A percentile compares a stretch with the other conserved stretches of the same genome.
phyloP scores from a whole-genome alignment of 2,888 invertebrate species.

The Drosophila bunnanda region DNA sequence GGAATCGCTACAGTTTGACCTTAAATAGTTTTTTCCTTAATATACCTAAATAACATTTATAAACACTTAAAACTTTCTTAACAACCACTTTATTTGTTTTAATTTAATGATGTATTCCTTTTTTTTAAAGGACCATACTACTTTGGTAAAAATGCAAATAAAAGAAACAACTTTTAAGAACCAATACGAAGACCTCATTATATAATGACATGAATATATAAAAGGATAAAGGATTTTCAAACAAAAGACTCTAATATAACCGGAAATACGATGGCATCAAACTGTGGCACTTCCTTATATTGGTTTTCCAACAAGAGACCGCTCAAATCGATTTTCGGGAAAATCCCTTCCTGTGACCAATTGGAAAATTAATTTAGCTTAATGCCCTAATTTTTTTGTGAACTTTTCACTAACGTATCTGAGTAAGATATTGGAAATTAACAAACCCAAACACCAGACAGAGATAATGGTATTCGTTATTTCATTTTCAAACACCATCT shows the following conservation, averaged over 20 bases:
- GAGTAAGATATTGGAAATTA: not conserved
- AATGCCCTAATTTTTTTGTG: not conserved
- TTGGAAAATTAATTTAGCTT: not conserved
- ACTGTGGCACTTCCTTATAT: not conserved
- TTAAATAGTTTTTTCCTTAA: not conserved
- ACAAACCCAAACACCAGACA: not conserved
- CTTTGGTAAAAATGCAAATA: not conserved
- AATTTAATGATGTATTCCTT: not conserved
- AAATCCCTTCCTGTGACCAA: not conserved
- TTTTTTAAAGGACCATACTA: not conserved
- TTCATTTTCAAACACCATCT: not conserved
- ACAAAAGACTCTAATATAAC: not conserved
- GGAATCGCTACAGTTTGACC: not conserved
- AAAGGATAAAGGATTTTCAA: not conserved
- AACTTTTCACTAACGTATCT: conserved; percentile 1
- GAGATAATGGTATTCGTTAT: not conserved
- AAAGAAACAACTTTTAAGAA: not conserved
- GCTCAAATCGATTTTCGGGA: not conserved
- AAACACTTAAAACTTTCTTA: not conserved
- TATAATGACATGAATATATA: not conserved
- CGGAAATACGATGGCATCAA: not conserved
- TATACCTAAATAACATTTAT: not conserved
- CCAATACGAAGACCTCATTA: not conserved
- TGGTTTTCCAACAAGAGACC: not conserved
- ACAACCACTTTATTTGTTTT: not conserved